Percentiles rank a stretch among this genome's conserved stretches.
These are phyloP conservation scores for Agelaius tricolor DNA, from an alignment of 2,113 vertebrate genomes.

Conservation along the genomic window DNA sequence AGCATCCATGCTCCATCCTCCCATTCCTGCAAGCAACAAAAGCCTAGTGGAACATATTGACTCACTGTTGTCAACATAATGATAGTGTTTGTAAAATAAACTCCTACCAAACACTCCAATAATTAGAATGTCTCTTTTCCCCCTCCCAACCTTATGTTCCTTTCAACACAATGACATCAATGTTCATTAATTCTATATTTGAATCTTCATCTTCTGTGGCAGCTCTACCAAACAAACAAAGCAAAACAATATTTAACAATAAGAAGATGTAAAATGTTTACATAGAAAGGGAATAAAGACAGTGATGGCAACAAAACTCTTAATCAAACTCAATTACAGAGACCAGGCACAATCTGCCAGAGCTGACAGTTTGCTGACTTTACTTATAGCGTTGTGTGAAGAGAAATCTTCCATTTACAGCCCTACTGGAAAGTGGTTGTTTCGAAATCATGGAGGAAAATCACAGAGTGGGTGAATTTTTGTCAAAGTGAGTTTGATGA, in stretches of 20 bases:
- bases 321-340: slow-evolving; percentile 28
- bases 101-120: slow-evolving; percentile 26
- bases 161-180: slow-evolving; percentile 41
- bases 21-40: slow-evolving; percentile 48
- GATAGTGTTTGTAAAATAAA: slow-evolving; percentile 56
- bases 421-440: neutral
- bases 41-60: slow-evolving; percentile 21
- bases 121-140: slow-evolving; percentile 41
- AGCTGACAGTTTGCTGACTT: neutral
- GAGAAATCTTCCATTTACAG: neutral
- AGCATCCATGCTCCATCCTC: neutral
- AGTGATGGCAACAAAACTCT: neutral
- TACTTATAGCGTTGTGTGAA: neutral
- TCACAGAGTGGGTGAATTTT: neutral
- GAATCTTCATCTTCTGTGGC: slow-evolving; percentile 3
- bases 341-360: neutral
- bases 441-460: neutral
- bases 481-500: neutral
- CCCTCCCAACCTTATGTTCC: slow-evolving; percentile 54
- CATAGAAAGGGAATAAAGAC: neutral
- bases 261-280: slow-evolving; percentile 36
- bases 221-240: slow-evolving; percentile 5
- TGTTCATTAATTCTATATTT: slow-evolving; percentile 60
- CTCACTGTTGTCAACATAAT: slow-evolving; percentile 60
- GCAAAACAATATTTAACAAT: slow-evolving; percentile 51